phyloP scores from a whole-genome alignment of 37 sponge, comb jelly and placozoan genomes.

The Dysidea cf. avara region DNA sequence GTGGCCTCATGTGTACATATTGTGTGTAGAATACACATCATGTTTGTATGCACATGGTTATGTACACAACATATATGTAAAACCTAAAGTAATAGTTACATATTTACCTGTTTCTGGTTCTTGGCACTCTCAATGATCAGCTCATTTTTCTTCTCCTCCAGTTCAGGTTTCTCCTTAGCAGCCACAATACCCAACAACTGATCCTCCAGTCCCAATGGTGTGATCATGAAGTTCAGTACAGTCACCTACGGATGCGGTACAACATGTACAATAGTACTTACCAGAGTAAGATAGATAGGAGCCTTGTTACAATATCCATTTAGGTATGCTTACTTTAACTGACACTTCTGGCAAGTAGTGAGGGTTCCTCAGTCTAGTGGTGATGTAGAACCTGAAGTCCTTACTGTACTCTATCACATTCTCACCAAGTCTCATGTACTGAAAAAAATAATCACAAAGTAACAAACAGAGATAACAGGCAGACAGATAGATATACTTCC shows the following conservation, averaged over 20 bases:
- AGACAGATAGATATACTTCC: neutral
- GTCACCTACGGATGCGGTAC: conserved; percentile 59
- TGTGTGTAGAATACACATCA: neutral
- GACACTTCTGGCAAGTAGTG: conserved; percentile 99
- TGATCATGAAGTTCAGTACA: conserved; percentile 99
- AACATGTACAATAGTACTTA: conserved; percentile 1
- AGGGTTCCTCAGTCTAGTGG: conserved; percentile 96
- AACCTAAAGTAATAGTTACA: no score
- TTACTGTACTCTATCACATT: conserved; percentile 93
- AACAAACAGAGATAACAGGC: no score
- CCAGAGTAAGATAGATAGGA: neutral
- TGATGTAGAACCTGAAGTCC: conserved; percentile 97
- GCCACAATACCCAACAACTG: conserved; percentile 97
- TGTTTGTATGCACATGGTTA: no score
- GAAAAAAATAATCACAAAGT: neutral
- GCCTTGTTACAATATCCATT: no score
- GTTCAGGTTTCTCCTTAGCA: conserved; percentile 97
- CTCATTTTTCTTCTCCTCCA: conserved; percentile 98
- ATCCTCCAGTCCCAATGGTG: conserved; percentile 97
- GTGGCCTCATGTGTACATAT: no score
- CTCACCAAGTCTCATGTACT: conserved; percentile 94
- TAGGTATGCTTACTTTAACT: conserved; percentile 96
- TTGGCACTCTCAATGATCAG: conserved; percentile 92
- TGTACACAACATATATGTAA: no score
- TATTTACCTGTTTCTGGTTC: conserved; percentile 86